Evolutionary conservation across 1,140 invertebrate genomes (phyloP).

Genomic region (Adelges cooleyi): DNA sequence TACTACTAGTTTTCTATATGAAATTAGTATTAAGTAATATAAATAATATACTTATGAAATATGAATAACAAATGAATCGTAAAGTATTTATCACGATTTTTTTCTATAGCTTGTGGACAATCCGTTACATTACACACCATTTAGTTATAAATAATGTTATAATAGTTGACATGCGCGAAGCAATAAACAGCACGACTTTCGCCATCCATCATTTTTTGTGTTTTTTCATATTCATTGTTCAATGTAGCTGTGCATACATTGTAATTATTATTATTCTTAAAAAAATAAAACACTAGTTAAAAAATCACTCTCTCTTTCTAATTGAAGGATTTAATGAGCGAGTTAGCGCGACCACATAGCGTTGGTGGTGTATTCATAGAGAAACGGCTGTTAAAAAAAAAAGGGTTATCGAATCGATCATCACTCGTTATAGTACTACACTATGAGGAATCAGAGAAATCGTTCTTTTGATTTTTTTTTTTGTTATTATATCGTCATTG

Average conservation of each 20-base stretch:
- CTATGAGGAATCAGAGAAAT: conserved; percentile 24
- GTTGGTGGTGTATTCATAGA: background rate
- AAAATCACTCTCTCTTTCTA: conserved; percentile 23
- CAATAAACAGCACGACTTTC: conserved; percentile 6
- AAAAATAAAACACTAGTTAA: background rate
- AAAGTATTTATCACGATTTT: too few relatives aligned
- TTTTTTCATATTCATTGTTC: conserved; percentile 1
- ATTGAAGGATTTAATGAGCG: conserved; percentile 4
- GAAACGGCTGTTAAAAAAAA: conserved; percentile 17
- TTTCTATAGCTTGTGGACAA: too few relatives aligned
- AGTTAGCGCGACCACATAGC: conserved; percentile 15
- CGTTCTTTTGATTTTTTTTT: conserved; percentile 3
- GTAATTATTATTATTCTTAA: conserved; percentile 20
- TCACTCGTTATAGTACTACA: conserved; percentile 3
- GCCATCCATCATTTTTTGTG: conserved; percentile 6
- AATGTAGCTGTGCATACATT: background rate
- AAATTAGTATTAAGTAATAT: too few relatives aligned
- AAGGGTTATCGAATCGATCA: conserved; percentile 27
- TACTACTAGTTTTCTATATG: too few relatives aligned
- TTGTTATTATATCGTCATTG: background rate
- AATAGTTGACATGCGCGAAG: conserved; percentile 8
- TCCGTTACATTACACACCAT: too few relatives aligned
- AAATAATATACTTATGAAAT: too few relatives aligned
- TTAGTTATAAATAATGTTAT: background rate
- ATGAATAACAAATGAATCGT: too few relatives aligned